Evolutionary conservation across 1,140 invertebrate genomes (phyloP).

Genomic region (Sarcophaga peregrina): DNA sequence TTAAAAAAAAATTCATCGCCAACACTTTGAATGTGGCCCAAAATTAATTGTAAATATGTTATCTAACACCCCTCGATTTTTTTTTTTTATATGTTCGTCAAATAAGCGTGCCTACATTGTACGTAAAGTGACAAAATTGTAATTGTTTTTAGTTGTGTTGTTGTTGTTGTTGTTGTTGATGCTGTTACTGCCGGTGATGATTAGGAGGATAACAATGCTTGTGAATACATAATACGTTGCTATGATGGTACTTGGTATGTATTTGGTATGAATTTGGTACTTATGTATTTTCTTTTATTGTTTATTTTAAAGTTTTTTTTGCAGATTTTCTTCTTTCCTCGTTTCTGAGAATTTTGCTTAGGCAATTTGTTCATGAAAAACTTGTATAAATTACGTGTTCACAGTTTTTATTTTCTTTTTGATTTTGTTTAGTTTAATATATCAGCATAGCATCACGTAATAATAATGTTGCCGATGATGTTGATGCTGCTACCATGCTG

Average conservation of each 20-base stretch:
- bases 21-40: too few species aligned
- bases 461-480: neutral
- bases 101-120: neutral
- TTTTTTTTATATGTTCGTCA: neutral
- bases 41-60: too few species aligned
- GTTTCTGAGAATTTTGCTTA: slow-evolving; percentile 6
- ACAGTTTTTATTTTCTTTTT: neutral
- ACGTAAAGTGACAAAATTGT: neutral
- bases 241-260: neutral
- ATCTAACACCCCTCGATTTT: too few species aligned
- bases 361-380: neutral
- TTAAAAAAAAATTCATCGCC: too few species aligned
- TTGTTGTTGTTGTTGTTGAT: neutral
- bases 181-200: neutral
- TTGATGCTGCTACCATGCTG: neutral
- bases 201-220: neutral
- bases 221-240: too few species aligned
- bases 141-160: neutral
- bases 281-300: neutral
- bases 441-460: neutral
- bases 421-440: slow-evolving; percentile 8
- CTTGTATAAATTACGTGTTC: slow-evolving; percentile 5
- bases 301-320: slow-evolving; percentile 6
- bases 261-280: neutral
- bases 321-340: neutral